Percentiles rank a stretch among this genome's conserved stretches.
phyloP scores from a whole-genome alignment of 2,888 invertebrate genomes.

The Patella pellucida region DNA sequence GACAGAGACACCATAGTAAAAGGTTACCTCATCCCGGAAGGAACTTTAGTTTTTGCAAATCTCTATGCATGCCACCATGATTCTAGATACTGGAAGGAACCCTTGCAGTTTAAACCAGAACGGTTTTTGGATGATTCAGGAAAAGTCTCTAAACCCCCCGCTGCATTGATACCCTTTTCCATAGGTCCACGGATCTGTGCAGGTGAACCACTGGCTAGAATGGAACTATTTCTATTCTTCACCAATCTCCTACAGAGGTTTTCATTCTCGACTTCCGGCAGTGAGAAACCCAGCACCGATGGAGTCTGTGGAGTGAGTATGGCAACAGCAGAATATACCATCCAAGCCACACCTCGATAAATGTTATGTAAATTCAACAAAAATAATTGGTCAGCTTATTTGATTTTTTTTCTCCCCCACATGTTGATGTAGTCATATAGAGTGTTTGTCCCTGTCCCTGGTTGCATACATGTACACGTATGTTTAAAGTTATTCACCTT shows the following conservation, averaged over 20 bases:
- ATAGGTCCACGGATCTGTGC: slow-evolving; percentile 38
- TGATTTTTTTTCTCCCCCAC: no score
- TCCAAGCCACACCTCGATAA: no score
- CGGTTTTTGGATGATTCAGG: slow-evolving; percentile 54
- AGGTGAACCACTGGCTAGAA: neutral
- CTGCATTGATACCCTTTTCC: slow-evolving; percentile 55
- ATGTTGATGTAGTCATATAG: no score
- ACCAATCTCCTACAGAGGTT: neutral
- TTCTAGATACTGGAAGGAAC: slow-evolving; percentile 56
- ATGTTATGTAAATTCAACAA: no score
- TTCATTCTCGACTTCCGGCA: no score
- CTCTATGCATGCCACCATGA: slow-evolving; percentile 58
- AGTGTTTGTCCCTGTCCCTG: no score
- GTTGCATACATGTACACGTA: no score
- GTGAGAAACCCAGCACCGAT: no score
- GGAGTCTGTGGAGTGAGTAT: no score
- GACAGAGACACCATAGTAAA: slow-evolving; percentile 37
- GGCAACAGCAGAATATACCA: no score
- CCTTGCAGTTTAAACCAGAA: slow-evolving; percentile 53
- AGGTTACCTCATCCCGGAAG: slow-evolving; percentile 50
- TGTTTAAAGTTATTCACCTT: no score
- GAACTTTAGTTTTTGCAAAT: slow-evolving; percentile 56
- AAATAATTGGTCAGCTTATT: no score
- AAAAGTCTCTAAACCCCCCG: slow-evolving; percentile 44
- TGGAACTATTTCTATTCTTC: neutral